A percentile compares a stretch with the other conserved stretches of the same genome.
Evolutionary conservation across 2,888 invertebrate genomes (phyloP).

Genomic region (Eurytoma californica): DNA sequence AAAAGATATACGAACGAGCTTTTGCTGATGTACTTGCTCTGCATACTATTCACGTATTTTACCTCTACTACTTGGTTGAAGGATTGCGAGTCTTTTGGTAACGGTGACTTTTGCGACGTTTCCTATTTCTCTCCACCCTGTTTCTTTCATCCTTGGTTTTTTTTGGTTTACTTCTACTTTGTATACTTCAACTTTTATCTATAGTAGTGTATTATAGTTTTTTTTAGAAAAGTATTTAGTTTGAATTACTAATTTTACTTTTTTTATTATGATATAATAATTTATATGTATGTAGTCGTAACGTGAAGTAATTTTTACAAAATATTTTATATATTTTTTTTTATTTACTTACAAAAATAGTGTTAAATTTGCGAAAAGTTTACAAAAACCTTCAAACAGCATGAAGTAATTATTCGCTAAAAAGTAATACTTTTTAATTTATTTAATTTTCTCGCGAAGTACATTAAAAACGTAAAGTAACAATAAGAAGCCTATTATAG

Average conservation of each 20-base stretch:
- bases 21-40: slow-evolving; percentile 12
- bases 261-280: background rate
- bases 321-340: background rate
- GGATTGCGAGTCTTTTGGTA: slow-evolving; percentile 1
- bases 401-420: background rate
- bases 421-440: background rate
- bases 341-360: background rate
- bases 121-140: slow-evolving; percentile 9
- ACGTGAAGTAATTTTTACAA: background rate
- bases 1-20: slow-evolving; percentile 30
- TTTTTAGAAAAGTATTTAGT: slow-evolving; percentile 31
- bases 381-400: no score
- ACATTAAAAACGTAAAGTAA: no score
- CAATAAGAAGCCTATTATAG: no score
- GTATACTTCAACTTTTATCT: slow-evolving; percentile 12
- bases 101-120: slow-evolving; percentile 18
- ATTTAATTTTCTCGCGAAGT: no score
- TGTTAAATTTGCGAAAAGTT: no score
- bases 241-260: background rate
- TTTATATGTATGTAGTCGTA: no score
- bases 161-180: background rate
- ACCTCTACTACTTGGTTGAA: slow-evolving; percentile 29
- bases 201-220: slow-evolving; percentile 14
- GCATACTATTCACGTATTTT: slow-evolving; percentile 10
- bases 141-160: slow-evolving; percentile 22